Conservation (phyloP, 2,113 vertebrate genomes). For the Gobio gobio region DNA sequence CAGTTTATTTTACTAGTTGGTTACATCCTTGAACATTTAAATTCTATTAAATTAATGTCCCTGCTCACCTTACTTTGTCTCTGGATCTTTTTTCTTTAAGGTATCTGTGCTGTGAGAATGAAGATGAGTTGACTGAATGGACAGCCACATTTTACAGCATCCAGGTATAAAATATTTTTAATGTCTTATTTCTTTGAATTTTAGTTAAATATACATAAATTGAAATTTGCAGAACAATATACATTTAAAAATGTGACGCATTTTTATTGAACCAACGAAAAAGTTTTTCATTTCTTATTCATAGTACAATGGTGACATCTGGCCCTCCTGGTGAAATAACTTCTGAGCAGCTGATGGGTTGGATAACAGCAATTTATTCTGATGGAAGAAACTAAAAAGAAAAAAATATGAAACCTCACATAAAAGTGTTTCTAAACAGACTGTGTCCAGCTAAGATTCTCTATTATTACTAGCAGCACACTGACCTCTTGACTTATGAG, state of each 20-base stretch:
- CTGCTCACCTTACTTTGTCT: not conserved
- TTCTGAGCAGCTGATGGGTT: not conserved
- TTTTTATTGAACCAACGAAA: not conserved
- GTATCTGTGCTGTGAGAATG: conserved; percentile 83
- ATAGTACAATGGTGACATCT: conserved; percentile 73
- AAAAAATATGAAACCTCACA: not conserved
- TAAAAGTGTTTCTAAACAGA: not conserved
- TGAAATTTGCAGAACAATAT: not conserved
- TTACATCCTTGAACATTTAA: not conserved
- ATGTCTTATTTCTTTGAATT: not conserved
- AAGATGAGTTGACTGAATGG: conserved; percentile 80
- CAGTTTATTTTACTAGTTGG: not conserved
- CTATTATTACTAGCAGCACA: not conserved
- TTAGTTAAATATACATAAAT: not conserved
- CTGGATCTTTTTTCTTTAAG: conserved; percentile 58
- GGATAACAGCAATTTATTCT: not conserved
- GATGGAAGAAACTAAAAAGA: not conserved
- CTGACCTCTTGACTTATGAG: not conserved
- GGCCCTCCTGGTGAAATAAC: conserved; percentile 65
- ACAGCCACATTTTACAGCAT: conserved; percentile 78
- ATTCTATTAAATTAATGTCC: not conserved
- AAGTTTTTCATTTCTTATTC: not conserved
- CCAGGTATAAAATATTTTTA: conserved; percentile 71
- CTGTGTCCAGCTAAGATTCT: not conserved
- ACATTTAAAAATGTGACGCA: no score